Percentiles rank a stretch among this genome's conserved stretches.
Conservation (phyloP, 1,140 invertebrate genomes). For the Sminthurides bifidus region DNA sequence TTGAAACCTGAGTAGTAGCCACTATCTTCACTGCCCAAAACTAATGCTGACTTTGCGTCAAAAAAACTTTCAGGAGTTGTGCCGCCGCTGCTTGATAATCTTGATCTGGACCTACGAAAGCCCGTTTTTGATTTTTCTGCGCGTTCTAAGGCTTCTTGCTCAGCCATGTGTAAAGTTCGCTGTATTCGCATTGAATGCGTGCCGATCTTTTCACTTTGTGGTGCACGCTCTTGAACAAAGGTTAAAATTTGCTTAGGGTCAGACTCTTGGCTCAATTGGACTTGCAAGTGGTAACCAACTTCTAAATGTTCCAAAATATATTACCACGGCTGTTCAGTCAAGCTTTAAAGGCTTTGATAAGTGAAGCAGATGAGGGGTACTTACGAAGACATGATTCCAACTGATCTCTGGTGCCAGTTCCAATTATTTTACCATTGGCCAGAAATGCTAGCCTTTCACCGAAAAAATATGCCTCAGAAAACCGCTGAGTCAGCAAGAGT, state of each 20-base stretch:
- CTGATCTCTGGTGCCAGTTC: background rate
- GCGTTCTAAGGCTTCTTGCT: background rate
- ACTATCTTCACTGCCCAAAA: background rate
- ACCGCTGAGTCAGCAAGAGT: background rate
- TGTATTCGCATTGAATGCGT: background rate
- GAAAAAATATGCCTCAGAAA: conserved; percentile 15
- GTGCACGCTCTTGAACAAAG: background rate
- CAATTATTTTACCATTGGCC: conserved; percentile 11
- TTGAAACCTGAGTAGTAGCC: background rate
- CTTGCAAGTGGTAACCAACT: conserved; percentile 13
- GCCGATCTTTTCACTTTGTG: background rate
- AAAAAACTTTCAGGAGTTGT: background rate
- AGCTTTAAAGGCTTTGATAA: background rate
- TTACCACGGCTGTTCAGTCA: too few species aligned
- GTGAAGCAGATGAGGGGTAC: background rate
- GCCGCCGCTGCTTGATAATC: too few species aligned
- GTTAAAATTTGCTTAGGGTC: background rate
- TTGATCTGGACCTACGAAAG: background rate
- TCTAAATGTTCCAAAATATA: background rate
- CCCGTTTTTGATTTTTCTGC: too few species aligned
- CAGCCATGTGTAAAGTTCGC: background rate
- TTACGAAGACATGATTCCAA: conserved; percentile 12
- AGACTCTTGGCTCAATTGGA: background rate
- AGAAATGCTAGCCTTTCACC: conserved; percentile 15
- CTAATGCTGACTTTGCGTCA: background rate